These are phyloP conservation scores for Scaptodrosophila lebanonensis DNA, from an alignment of 1,140 invertebrate species.

Conservation along the genomic window DNA sequence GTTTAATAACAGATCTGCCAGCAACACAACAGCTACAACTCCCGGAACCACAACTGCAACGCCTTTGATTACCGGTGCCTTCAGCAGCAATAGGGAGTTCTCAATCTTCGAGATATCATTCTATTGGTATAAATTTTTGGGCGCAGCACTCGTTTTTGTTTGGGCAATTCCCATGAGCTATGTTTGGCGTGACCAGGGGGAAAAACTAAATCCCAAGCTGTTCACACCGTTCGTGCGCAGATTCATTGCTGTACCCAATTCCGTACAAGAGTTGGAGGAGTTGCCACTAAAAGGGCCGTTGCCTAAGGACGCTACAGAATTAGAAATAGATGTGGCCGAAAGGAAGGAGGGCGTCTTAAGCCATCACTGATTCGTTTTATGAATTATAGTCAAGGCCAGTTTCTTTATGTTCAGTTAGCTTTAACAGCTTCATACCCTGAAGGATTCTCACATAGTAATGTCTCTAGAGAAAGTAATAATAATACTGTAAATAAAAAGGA, in stretches of 20 bases:
- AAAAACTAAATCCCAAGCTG: conserved; percentile 57
- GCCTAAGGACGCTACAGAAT: neutral
- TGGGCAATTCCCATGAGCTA: conserved; percentile 79
- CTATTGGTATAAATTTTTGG: conserved; percentile 82
- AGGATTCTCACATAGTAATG: too few relatives aligned
- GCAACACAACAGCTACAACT: conserved; percentile 10
- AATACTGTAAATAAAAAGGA: too few relatives aligned
- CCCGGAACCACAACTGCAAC: conserved; percentile 1
- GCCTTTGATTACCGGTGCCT: conserved; percentile 47
- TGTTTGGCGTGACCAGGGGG: conserved; percentile 53
- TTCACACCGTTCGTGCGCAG: conserved; percentile 55
- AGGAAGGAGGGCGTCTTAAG: neutral
- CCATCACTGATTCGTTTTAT: too few relatives aligned
- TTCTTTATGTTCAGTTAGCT: too few relatives aligned
- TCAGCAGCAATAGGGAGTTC: conserved; percentile 74
- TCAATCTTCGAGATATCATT: conserved; percentile 81
- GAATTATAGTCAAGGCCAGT: too few relatives aligned
- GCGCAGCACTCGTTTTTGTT: conserved; percentile 80
- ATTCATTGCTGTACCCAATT: conserved; percentile 14
- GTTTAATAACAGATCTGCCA: neutral
- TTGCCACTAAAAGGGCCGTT: conserved; percentile 45
- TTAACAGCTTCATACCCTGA: too few relatives aligned
- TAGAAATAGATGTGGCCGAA: conserved; percentile 19
- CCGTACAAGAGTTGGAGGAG: conserved; percentile 43
- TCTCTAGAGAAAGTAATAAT: too few relatives aligned